phyloP scores from a whole-genome alignment of 2,113 vertebrate species.

The Todiramphus chloris region DNA sequence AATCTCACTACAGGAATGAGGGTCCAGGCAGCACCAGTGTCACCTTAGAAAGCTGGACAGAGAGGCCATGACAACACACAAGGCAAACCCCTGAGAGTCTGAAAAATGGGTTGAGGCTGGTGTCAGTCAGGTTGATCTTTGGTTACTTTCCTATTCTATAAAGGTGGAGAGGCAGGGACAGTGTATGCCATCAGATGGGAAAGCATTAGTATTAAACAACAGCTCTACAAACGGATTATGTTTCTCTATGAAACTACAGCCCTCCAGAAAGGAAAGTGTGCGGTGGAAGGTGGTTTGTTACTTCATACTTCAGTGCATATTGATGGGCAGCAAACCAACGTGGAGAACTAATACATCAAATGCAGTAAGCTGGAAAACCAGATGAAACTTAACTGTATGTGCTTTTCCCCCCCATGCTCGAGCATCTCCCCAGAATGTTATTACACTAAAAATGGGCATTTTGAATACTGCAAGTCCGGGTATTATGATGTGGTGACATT shows the following conservation, averaged over 20 bases:
- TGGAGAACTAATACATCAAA: background rate
- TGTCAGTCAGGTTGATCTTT: background rate
- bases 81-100: background rate
- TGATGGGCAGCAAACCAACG: background rate
- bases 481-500: background rate
- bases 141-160: background rate
- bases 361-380: background rate
- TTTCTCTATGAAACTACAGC: background rate
- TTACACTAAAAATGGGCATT: background rate
- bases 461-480: background rate
- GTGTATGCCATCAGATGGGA: background rate
- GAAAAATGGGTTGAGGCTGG: background rate
- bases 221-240: background rate
- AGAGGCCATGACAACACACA: background rate
- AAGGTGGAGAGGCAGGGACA: background rate
- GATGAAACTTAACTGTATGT: background rate
- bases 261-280: background rate
- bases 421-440: background rate
- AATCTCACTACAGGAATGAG: accelerated
- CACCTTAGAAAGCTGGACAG: background rate
- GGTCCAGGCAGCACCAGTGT: background rate
- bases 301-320: background rate
- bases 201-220: background rate
- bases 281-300: background rate
- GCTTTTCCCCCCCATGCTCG: background rate